Evolutionary conservation across 2,797 vertebrate genomes (phyloP).

Genomic region (Lerista edwardsae): DNA sequence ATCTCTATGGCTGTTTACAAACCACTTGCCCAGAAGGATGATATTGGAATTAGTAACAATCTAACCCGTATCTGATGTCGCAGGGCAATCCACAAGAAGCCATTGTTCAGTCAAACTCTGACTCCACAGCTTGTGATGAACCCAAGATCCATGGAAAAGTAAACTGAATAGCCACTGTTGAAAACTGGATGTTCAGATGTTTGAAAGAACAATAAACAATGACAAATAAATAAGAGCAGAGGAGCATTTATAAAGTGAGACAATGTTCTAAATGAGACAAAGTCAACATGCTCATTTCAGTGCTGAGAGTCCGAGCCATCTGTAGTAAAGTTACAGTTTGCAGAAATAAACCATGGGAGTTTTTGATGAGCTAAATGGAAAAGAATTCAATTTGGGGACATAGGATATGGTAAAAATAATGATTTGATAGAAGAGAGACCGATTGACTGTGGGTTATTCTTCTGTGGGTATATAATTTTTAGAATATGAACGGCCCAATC

Average conservation of each 20-base stretch:
- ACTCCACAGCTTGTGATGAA: slow-evolving; percentile 72
- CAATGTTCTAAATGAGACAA: slow-evolving; percentile 30
- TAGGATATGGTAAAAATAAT: neutral
- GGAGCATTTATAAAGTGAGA: slow-evolving; percentile 54
- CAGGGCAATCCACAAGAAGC: slow-evolving; percentile 57
- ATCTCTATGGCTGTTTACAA: neutral
- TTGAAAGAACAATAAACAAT: slow-evolving; percentile 69
- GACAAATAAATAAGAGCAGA: slow-evolving; percentile 64
- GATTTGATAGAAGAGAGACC: neutral
- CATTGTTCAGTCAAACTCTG: slow-evolving; percentile 66
- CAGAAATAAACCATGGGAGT: neutral
- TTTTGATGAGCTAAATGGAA: neutral
- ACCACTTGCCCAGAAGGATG: neutral
- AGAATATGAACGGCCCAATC: no score
- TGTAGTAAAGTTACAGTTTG: neutral
- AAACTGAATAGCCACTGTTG: slow-evolving; percentile 65
- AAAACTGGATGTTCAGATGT: slow-evolving; percentile 67
- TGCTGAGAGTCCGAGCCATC: slow-evolving; percentile 9
- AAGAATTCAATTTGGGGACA: neutral
- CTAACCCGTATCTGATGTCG: slow-evolving; percentile 53
- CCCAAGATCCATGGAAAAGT: slow-evolving; percentile 63
- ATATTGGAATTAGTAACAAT: slow-evolving; percentile 59
- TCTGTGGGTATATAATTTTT: no score
- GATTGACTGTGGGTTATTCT: no score
- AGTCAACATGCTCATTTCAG: slow-evolving; percentile 11